Percentiles rank a stretch among this genome's conserved stretches.
Evolutionary conservation across 2,888 invertebrate species (phyloP).

Genomic region (Pachydiplax longipennis): DNA sequence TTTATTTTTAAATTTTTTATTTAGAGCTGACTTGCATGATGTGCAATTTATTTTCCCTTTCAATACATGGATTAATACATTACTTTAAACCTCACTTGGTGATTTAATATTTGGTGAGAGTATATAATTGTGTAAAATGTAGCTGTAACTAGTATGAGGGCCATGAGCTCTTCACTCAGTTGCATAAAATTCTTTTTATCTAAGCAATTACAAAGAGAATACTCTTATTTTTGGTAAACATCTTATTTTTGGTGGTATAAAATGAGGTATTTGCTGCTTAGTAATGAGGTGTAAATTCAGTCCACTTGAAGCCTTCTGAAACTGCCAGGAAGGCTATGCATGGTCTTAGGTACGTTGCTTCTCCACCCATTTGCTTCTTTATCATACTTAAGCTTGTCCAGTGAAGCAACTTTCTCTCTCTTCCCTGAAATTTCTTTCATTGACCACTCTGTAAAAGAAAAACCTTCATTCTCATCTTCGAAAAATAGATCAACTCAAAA

Average conservation of each 20-base stretch:
- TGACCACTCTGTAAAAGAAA: constrained; percentile 67
- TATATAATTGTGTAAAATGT: background rate
- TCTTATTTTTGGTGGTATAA: background rate
- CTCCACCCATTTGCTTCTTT: background rate
- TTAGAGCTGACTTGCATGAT: no score
- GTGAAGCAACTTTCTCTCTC: constrained; percentile 68
- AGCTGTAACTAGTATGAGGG: no score
- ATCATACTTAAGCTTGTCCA: constrained; percentile 73
- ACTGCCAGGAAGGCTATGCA: constrained; percentile 73
- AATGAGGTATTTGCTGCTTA: background rate
- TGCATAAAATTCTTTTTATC: no score
- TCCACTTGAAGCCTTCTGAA: constrained; percentile 82
- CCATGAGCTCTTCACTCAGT: no score
- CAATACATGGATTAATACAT: no score
- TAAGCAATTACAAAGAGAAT: background rate
- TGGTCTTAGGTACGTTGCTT: constrained; percentile 3
- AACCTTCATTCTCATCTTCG: background rate
- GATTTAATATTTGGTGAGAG: background rate
- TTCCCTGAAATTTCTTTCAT: constrained; percentile 70
- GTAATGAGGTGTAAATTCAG: constrained; percentile 58
- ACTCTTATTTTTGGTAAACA: background rate
- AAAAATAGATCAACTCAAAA: background rate
- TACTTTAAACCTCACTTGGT: background rate
- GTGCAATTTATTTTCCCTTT: no score
- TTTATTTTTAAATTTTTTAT: no score